Evolutionary conservation across 2,113 vertebrate genomes (phyloP).

Genomic region (pig (Sus scrofa)): DNA sequence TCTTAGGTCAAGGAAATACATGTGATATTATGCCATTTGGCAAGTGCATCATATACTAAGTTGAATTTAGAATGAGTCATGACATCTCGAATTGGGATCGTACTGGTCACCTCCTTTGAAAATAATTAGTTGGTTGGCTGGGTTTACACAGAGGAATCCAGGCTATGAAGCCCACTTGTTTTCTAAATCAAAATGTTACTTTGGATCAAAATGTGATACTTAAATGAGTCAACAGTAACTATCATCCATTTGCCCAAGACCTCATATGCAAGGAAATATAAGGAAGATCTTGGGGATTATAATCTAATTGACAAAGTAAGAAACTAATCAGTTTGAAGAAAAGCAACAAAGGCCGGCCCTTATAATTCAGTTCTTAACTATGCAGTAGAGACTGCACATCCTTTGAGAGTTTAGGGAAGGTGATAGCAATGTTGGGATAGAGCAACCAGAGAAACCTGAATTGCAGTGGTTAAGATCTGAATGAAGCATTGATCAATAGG

Average conservation of each 20-base stretch:
- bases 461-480: not conserved
- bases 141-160: not conserved
- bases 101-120: not conserved
- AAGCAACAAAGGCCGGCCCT: not conserved
- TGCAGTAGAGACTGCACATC: not conserved
- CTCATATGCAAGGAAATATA: not conserved
- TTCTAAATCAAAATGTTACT: constrained; percentile 23
- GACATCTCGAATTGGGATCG: not conserved
- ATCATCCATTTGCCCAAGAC: constrained; percentile 18
- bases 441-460: not conserved
- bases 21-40: not conserved
- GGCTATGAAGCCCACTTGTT: not conserved
- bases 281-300: not conserved
- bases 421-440: not conserved
- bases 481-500: constrained; percentile 31
- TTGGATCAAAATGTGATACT: not conserved
- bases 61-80: not conserved
- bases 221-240: not conserved
- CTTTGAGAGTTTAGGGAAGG: not conserved
- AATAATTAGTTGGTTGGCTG: not conserved
- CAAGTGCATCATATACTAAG: not conserved
- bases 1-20: not conserved
- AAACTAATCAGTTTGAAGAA: not conserved
- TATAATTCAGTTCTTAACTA: constrained; percentile 24
- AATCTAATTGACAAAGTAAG: constrained; percentile 28